Evolutionary conservation across 2,888 invertebrate genomes (phyloP), one percentile per base, ranked within the genome.

Genomic region (Dryobota labecula): DNA sequence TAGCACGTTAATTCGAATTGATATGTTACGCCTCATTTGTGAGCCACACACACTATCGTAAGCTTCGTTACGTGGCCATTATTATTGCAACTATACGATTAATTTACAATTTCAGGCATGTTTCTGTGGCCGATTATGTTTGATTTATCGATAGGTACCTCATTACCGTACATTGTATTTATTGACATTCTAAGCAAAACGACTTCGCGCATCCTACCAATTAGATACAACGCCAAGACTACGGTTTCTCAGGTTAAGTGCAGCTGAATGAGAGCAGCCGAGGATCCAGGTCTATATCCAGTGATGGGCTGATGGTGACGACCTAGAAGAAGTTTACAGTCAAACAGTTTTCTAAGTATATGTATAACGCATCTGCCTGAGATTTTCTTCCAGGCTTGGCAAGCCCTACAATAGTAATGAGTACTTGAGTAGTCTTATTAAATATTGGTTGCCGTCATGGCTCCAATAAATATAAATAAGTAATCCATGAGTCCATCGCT

Each of bases 11-110:
- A 54, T n/a, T 60, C 4, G 13, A 65, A 70, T 43, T 30, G 53
- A 75, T 73, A 68, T 51, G 70, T 65, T 56, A 70, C 68, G 62
- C 54, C 24, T 64, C 68, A 73, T 68, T 80, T 61, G 51, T 54
- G 27, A 43, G 41, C 15, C 24, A 27, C 47, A 71, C 58, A 67
- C 41, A 47, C 51, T 24, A n/a, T 63, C 27, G 38, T 63, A 41
- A 2, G 41, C 63, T 74, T 69, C 24, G 57, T 66, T 73, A 70
- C 54, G 53, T 47, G 6, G 20, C 58, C 43, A 74, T 71, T 81
- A 69, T 38, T 68, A 38, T 53, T 70, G 64, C 33, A 76, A 81
- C 65, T 73, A 67, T 45, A 36, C 62, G 7, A 62, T 66, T 38
- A 68, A 62, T 69, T 70, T 66, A 63, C 47, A 62, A 65, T 70